Evolutionary conservation across 2,888 invertebrate genomes (phyloP), one percentile per base, ranked within the genome.

Genomic region (Pasiphila rectangulata): DNA sequence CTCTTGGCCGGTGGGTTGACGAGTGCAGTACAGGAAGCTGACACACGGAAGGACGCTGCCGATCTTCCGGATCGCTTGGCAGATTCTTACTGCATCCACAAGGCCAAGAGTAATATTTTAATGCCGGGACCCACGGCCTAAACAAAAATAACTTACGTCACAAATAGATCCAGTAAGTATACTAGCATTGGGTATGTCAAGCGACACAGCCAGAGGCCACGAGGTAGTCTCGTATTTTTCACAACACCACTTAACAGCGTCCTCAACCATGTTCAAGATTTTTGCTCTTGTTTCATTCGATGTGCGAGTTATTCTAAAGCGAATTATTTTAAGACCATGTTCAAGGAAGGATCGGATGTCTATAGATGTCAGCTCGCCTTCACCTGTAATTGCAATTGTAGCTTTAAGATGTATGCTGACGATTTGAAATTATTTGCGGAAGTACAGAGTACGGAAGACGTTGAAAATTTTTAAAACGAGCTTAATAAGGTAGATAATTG

Each of bases 141-240:
- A n/a, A n/a, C n/a, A n/a, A n/a, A n/a, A n/a, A n/a, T n/a, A n/a
- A 44, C 50, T 51, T 47, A 67, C 66, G 1, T 63, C 52, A 17
- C 51, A 46, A 3, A 70, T 15, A 25, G 43, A 48, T 34, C 79
- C 79, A 5, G 78, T 74, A 48, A 64, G 66, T 5, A 75, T 73
- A 40, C 67, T 56, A 9, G 68, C 69, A 24, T 75, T 79, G 9
- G 74, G 75, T 3, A 80, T 53, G 50, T 76, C 73, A 5, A 75
- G 48, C 9, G 65, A 69, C 3, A 75, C 51, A 3, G 75, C 69
- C 5, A 79, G 52, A 1, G 78, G 78, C 75, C 76, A 76, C 17
- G 61, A 53, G 1, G 49, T 36, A 0, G 72, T 56, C 3, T 67
- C 61, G 43, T 69, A 67, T 52, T 79, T 78, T 13, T 62, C 56